Conservation (phyloP, 64 coral and sea anemone genomes). For the Pachyseris speciosa region DNA sequence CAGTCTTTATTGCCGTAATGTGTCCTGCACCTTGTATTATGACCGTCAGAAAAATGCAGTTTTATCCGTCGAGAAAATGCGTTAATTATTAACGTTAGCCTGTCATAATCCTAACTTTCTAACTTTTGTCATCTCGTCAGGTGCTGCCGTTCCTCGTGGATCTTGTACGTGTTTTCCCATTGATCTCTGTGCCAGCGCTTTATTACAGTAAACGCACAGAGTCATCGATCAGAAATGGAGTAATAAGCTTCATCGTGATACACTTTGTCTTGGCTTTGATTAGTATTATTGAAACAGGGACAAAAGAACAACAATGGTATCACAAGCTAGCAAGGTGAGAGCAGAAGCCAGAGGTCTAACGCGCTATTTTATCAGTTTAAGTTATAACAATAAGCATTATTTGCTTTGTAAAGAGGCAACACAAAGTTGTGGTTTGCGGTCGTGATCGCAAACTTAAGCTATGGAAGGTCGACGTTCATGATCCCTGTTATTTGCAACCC, state of each 20-base stretch:
- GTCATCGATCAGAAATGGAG: neutral
- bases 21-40: too few relatives aligned
- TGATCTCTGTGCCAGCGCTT: constrained; percentile 35
- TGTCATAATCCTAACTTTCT: too few relatives aligned
- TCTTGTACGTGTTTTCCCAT: constrained; percentile 36
- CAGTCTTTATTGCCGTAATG: too few relatives aligned
- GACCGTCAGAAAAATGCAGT: too few relatives aligned
- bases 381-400: neutral
- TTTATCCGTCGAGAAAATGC: too few relatives aligned
- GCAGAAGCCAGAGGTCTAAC: neutral
- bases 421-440: too few relatives aligned
- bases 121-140: neutral
- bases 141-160: neutral
- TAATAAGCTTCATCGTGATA: constrained; percentile 24
- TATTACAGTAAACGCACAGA: constrained; percentile 14
- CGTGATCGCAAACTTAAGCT: too few relatives aligned
- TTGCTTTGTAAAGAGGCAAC: too few relatives aligned
- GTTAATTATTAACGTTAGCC: too few relatives aligned
- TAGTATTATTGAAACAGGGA: constrained; percentile 55
- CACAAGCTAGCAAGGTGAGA: constrained; percentile 70
- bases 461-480: too few relatives aligned
- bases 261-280: constrained; percentile 51
- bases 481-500: too few relatives aligned
- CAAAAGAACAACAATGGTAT: constrained; percentile 15
- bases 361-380: neutral